Evolutionary conservation across 1,140 invertebrate genomes (phyloP), one percentile per base, ranked within the genome.

Genomic region (Platyscapa corneri): DNA sequence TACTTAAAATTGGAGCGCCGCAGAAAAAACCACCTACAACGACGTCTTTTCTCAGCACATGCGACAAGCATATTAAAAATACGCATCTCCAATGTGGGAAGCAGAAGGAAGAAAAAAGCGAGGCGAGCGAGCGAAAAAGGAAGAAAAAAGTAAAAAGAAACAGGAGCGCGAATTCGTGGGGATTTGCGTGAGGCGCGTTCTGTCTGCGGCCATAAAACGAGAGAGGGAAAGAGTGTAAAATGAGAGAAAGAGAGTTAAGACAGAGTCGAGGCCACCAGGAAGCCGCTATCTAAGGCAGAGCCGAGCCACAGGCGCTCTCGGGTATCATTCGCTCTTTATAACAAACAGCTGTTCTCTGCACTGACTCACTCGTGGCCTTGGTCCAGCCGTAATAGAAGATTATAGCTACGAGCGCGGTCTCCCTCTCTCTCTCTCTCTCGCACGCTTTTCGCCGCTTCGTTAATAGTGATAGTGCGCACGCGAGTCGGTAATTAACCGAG

Each of bases 231-330:
- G n/a, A n/a, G n/a, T n/a, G n/a, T n/a, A n/a, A n/a, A n/a, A n/a
- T n/a, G n/a, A 65, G 37, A 42, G 72, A 82, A 77, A 64, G 37
- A 49, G 56, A 79, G 83, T 65, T 32, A 81, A 87, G 77, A 34
- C n/a, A 34, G 5, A 70, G 65, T 88, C 90, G 91, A 92, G 91
- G 91, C 90, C 91, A 91, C 89, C 91, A 91, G 91, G 91, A 92
- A 92, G 90, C 89, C 83, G 87, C 90, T 90, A 89, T 91, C 89
- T 90, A 88, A 90, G 88, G 88, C 88, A 90, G 53, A 83, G 32
- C 16, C 72, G 34, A 30, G 78, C 12, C 34, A 39, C 18, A 49
- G 3, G 0, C 42, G 46, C 42, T 34, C 60, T 32, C 80, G 74
- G 89, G 89, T 90, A 91, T 90, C 88, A 88, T 76, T 87, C 80